Evolutionary conservation across 2,797 vertebrate genomes (phyloP).

Genomic region (Notamacropus eugenii): DNA sequence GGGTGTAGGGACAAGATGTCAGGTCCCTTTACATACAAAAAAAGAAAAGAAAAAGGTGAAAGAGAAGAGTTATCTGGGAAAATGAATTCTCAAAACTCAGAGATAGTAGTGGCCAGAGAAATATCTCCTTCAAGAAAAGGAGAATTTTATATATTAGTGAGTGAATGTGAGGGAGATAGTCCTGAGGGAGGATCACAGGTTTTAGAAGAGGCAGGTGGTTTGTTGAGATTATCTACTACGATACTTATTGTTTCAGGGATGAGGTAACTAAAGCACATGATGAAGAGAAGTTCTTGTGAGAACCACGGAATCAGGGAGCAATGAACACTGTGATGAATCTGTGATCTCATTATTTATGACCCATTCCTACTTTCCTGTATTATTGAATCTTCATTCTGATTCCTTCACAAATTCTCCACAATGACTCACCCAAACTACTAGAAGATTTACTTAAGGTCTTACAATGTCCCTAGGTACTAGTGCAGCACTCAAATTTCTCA

Average conservation of each 20-base stretch:
- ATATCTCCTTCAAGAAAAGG: neutral
- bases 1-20: neutral
- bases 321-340: neutral
- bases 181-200: neutral
- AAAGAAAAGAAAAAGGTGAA: neutral
- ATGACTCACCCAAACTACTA: neutral
- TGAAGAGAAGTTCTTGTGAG: neutral
- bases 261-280: neutral
- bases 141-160: neutral
- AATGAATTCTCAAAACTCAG: neutral
- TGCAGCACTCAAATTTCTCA: neutral
- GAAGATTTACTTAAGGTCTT: neutral
- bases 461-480: neutral
- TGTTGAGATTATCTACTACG: no score
- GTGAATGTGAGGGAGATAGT: neutral
- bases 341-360: neutral
- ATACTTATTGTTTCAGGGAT: neutral
- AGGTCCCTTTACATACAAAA: neutral
- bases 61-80: fast-evolving
- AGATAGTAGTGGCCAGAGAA: neutral
- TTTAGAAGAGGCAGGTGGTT: neutral
- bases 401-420: neutral
- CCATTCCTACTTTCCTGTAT: neutral
- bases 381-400: neutral
- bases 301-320: neutral